Evolutionary conservation across 2,797 vertebrate species (phyloP), one percentile per base, ranked within the genome.

Genomic region (Etheostoma nigrum): DNA sequence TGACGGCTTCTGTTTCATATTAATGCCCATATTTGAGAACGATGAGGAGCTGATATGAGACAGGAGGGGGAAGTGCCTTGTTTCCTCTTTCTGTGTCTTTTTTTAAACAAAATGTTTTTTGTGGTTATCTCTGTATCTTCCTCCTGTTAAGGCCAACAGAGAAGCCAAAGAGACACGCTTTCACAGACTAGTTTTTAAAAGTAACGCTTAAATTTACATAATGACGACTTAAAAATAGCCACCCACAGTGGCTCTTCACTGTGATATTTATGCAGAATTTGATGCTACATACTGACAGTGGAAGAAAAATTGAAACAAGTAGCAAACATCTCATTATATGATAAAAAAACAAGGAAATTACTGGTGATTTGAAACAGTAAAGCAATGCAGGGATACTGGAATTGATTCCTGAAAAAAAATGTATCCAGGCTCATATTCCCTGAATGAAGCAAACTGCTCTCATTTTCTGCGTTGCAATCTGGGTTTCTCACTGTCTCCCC

Each of bases 1-100:
- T 60, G 45, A 10, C 13, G 13, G 60, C 14, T 51, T 72, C 33
- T 5, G 57, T 57, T 53, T 67, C 25, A 66, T 18, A 27, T 57
- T 27, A 58, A 40, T 11, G 36, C 36, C 36, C n/a, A 13, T n/a
- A 21, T 49, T 23, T 7, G 30, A 60, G 51, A 67, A 61, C 27
- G 64, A 44, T 8, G 8, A 11, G 36, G 18, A 72, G 16, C 51
- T 5, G 36, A 49, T 23, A 49, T 11, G 2, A 70, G 21, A 61
- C 15, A 8, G 0, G 4, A 66, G 25, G 58, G 36, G 36, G 33
- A 10, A 66, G 19, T 42, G 6, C 3, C 25, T 60, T 15, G 58
- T 64, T 76, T 86, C 68, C 67, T 49, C 15, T 58, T 72, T 75
- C 36, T 45, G 8, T 4, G 71, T 68, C 36, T 70, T 36, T 52